Evolutionary conservation across 2,113 vertebrate genomes (phyloP), one percentile per base, ranked within the genome.

Genomic region (Entelurus aequoreus): DNA sequence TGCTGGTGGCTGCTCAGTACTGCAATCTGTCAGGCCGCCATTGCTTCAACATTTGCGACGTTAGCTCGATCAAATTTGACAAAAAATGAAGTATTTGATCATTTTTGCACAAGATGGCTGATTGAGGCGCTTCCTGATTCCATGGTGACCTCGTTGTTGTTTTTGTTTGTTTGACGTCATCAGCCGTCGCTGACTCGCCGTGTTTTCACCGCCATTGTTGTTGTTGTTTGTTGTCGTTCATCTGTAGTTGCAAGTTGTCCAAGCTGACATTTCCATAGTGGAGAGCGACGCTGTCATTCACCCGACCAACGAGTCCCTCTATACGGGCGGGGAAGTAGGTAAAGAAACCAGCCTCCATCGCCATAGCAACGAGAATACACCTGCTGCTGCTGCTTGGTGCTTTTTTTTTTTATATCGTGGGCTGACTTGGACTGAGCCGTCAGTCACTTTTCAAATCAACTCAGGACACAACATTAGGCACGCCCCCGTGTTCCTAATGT

Each of bases 251-350:
- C 95, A 99, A 96, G 97, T 99, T 95, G 95, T 99, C 90, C 94
- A 95, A 92, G 96, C 96, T 92, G 95, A 99, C 93, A 96, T 99
- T 94, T 93, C 95, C 94, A 90, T 90, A 83, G 93, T 99, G 90
- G 94, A 94, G 90, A 98, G 96, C 91, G 97, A 99, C 85, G 97
- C 94, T 93, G 92, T 99, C 89, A 89, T 99, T 94, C 97, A 99
- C 92, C 97, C 97, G 90, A 99, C 97, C 94, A 97, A 93, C 94
- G 94, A 93, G 93, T 93, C 94, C 92, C 84, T 98, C 93, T 94
- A 95, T 94, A 90, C 86, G 90, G 97, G 95, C 93, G 97, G 97
- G 92, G 94, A 99, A 96, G 97, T 99, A 98, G 97, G 97, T 98
- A 98, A 98, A 95, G 93, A 89, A 90, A 88, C 89, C 87, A 13